These are phyloP conservation scores for Drosophila santomea DNA, from an alignment of 1,140 invertebrate species.

Conservation along the genomic window DNA sequence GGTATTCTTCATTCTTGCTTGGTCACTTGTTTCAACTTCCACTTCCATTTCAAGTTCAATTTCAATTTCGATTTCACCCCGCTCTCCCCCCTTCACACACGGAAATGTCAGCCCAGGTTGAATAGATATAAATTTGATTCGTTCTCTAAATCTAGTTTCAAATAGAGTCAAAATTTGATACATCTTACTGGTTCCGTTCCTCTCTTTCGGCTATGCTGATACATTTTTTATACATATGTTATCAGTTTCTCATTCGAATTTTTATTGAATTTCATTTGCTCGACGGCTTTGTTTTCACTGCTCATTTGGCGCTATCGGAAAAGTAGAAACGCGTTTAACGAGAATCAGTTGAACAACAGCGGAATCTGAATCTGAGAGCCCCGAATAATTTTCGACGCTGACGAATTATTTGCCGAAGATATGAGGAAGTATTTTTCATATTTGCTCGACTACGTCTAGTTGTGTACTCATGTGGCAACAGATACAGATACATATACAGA, in stretches of 20 bases:
- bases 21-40: constrained; percentile 20
- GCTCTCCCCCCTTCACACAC: background rate
- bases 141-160: constrained; percentile 29
- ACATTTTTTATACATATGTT: background rate
- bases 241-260: background rate
- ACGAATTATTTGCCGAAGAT: constrained; percentile 53
- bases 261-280: constrained; percentile 4
- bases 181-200: background rate
- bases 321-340: constrained; percentile 27
- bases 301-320: constrained; percentile 10
- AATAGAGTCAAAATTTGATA: background rate
- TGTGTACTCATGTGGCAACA: constrained; percentile 7
- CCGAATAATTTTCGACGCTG: constrained; percentile 25
- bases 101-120: constrained; percentile 27
- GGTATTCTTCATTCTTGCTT: constrained; percentile 2
- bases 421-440: constrained; percentile 49
- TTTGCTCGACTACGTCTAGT: constrained; percentile 20
- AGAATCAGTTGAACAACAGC: constrained; percentile 6
- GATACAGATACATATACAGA: constrained; percentile 32
- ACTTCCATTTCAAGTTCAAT: constrained; percentile 31
- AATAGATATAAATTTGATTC: constrained; percentile 24
- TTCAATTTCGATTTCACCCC: constrained; percentile 19
- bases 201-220: constrained; percentile 1
- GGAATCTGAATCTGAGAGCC: constrained; percentile 13
- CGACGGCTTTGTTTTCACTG: constrained; percentile 8